phyloP scores from a whole-genome alignment of 92 coral and sea anemone genomes.

The Porites rus region DNA sequence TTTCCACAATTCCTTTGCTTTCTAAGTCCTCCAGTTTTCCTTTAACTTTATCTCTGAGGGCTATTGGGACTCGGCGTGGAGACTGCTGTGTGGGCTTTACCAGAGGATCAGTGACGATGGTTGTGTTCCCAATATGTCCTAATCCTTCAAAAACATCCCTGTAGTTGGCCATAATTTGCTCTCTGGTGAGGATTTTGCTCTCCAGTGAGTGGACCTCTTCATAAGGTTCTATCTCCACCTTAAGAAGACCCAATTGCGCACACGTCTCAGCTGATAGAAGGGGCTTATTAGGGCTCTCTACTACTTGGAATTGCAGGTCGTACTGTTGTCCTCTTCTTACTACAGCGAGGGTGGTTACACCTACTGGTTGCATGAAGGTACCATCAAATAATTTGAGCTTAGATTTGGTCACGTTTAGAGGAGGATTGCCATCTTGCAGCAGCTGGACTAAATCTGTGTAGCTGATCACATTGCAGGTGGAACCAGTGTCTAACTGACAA shows the following conservation, averaged over 20 bases:
- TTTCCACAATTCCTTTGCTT: constrained; percentile 26
- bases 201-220: constrained; percentile 8
- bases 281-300: constrained; percentile 44
- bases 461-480: too few relatives aligned
- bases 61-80: constrained; percentile 13
- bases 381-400: too few relatives aligned
- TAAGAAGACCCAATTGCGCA: constrained; percentile 41
- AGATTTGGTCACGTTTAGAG: too few relatives aligned
- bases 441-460: too few relatives aligned
- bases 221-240: constrained; percentile 1
- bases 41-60: background rate
- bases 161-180: constrained; percentile 39
- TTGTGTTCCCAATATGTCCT: constrained; percentile 60
- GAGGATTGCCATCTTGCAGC: too few relatives aligned
- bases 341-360: background rate
- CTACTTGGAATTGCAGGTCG: constrained; percentile 2
- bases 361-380: too few relatives aligned
- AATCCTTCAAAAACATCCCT: constrained; percentile 66
- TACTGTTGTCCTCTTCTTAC: constrained; percentile 15
- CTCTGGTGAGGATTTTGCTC: constrained; percentile 21
- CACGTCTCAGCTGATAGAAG: constrained; percentile 58
- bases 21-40: constrained; percentile 42
- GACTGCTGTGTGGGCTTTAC: constrained; percentile 31
- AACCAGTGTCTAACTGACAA: background rate
- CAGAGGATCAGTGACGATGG: constrained; percentile 24